phyloP scores from a whole-genome alignment of 1,140 invertebrate genomes.

The Diorhabda sublineata region DNA sequence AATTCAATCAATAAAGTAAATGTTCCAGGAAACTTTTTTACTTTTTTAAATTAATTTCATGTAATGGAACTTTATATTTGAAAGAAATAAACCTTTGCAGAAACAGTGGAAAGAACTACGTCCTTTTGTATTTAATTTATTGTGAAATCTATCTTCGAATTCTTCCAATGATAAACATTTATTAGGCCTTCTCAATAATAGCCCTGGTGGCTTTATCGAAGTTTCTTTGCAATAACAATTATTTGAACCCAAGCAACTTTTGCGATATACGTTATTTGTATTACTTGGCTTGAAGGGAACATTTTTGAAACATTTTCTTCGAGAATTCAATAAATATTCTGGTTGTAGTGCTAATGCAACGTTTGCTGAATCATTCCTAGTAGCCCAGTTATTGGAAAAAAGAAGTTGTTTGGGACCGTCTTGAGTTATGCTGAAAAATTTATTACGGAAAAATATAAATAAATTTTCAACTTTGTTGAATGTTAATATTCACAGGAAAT shows the following conservation, averaged over 20 bases:
- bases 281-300: conserved; percentile 6
- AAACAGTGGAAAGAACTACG: conserved; percentile 7
- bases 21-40: no score
- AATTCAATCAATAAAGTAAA: not conserved
- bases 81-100: conserved; percentile 13
- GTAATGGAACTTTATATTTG: no score
- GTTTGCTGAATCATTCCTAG: conserved; percentile 28
- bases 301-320: conserved; percentile 7
- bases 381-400: conserved; percentile 20
- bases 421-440: not conserved
- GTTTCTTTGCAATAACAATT: conserved; percentile 28
- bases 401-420: conserved; percentile 21
- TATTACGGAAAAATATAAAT: not conserved
- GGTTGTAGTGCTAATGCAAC: conserved; percentile 26
- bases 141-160: not conserved
- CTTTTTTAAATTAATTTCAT: no score
- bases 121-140: not conserved
- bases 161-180: conserved; percentile 17
- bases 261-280: conserved; percentile 21
- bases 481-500: not conserved
- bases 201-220: conserved; percentile 18
- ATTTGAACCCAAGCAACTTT: conserved; percentile 21
- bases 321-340: conserved; percentile 10
- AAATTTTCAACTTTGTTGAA: not conserved
- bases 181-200: conserved; percentile 20